Base-by-base conservation (phyloP, 2,888 invertebrate genomes). In the Aelia acuminata region DNA sequence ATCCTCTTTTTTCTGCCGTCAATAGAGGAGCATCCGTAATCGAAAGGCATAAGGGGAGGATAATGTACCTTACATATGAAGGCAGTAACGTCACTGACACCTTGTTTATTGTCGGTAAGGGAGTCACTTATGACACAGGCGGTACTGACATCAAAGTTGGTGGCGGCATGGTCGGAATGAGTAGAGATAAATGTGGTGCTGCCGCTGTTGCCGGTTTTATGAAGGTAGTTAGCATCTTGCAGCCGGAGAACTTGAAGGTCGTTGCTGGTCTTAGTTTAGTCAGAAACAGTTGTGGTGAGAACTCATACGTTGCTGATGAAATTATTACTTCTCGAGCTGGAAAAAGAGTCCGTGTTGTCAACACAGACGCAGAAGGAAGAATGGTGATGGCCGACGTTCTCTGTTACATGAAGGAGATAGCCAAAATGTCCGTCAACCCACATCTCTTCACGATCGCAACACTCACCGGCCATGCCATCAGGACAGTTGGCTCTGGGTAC, bases 341-440 rank as follows among this genome's bases (percentile, higher is more conserved):
- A 7, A 94, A 94, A n/a, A 94, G 97, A 89, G 95, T 98, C 87
- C 94, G 98, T 89, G 94, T 99, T 85, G 97, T 96, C 88, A 98
- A 99, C 93, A 98, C 98, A 8, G 98, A 99, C 93, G 98, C 98
- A 86, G 98, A 99, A 93, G 98, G 98, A 2, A 94, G 98, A 89
- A 96, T 98, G 96, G 96, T 96, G 84, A 97, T 98, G 97, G 96
- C 96, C 63, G 98, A 98, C 93, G 95, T 97, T 47, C 94, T 98
- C 49, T 96, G 96, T 91, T 92, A 95, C 94, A 93, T 95, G 92
- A 95, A 94, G 92, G 95, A 95, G 92, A 93, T 95, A 91, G 97
- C 97, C 10, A 91, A 94, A 22, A 93, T 93, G 89, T 95, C 96
- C 90, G 94, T 94, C 15, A 95, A 96, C 92, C 96, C 98, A 15